phyloP scores from a whole-genome alignment of 64 coral and sea anemone species.

The Pocillopora verrucosa region DNA sequence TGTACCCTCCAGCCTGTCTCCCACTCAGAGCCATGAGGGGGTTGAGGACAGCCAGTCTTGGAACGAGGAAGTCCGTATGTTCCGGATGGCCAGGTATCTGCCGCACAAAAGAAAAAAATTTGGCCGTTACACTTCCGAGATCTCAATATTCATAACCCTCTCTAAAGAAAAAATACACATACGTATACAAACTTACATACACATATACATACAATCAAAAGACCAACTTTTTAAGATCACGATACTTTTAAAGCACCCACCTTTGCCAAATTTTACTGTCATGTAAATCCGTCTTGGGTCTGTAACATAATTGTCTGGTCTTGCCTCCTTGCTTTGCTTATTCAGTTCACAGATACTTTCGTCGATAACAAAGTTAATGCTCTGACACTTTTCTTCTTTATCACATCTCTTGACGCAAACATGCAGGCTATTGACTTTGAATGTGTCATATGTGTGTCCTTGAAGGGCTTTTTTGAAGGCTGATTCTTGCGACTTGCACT shows the following conservation, averaged over 20 bases:
- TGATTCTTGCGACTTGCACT: not conserved
- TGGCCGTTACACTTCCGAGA: too few relatives aligned
- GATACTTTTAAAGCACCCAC: not conserved
- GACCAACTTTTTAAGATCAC: too few relatives aligned
- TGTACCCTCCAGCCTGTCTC: slow-evolving; percentile 30
- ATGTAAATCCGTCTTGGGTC: not conserved
- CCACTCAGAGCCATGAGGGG: slow-evolving; percentile 40
- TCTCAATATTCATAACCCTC: too few relatives aligned
- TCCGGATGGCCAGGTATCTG: slow-evolving; percentile 22
- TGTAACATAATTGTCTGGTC: not conserved
- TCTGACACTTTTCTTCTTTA: not conserved
- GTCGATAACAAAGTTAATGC: not conserved
- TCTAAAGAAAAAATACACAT: too few relatives aligned
- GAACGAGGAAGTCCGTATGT: slow-evolving; percentile 39
- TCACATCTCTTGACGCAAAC: slow-evolving; percentile 12
- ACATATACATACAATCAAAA: too few relatives aligned
- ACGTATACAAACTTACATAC: too few relatives aligned
- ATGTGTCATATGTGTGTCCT: not conserved
- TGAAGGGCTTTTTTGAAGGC: not conserved
- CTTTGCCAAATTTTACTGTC: not conserved
- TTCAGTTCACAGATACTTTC: slow-evolving; percentile 8
- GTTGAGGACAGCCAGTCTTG: slow-evolving; percentile 27
- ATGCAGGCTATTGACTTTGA: not conserved
- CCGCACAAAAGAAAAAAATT: not conserved
- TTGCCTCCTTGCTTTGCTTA: not conserved